Evolutionary conservation across 2,113 vertebrate species (phyloP), one percentile per base, ranked within the genome.

Genomic region (Prinia subflava): DNA sequence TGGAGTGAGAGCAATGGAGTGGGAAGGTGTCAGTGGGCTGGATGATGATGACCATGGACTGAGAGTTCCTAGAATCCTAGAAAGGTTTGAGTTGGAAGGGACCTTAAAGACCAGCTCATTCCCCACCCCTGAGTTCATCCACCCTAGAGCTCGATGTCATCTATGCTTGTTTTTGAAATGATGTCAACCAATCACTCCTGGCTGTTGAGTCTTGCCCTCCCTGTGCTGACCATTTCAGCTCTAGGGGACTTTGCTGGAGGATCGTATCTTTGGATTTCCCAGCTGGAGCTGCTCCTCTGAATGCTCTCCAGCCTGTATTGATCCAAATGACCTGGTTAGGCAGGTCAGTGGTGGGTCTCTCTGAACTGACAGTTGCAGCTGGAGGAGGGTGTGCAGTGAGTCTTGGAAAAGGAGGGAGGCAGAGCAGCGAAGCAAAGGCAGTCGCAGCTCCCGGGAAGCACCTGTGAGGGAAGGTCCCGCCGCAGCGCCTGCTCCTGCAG

Each of bases 271-370:
- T 89, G 95, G 79, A 90, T 93, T 92, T 56, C 27, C 33, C 83
- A 62, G 76, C 86, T 57, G 27, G 60, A 92, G 83, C 77, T 22
- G 35, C 59, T 74, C 15, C 23, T 75, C 83, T 92, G 91, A 92
- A 37, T 2, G 42, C 56, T 96, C 88, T 92, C 83, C 94, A 94
- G 5, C 56, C 64, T 12, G 0, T 9, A 42, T 9, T 78, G 83
- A 83, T 94, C 94, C 94, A 89, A 67, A 47, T 86, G 94, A 68
- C 86, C 91, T 83, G 86, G 30, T 81, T 64, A 71, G 95, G 83
- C 63, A 88, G 60, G 49, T 73, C 27, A 12, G 63, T 67, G 86
- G 68, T 87, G 80, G 86, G 52, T 88, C 39, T 74, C 27, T 90
- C 83, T 67, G 79, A 87, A 67, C 55, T 67, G 83, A 42, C 84